phyloP scores from a whole-genome alignment of 2,888 invertebrate genomes.

The Meta bourneti region DNA sequence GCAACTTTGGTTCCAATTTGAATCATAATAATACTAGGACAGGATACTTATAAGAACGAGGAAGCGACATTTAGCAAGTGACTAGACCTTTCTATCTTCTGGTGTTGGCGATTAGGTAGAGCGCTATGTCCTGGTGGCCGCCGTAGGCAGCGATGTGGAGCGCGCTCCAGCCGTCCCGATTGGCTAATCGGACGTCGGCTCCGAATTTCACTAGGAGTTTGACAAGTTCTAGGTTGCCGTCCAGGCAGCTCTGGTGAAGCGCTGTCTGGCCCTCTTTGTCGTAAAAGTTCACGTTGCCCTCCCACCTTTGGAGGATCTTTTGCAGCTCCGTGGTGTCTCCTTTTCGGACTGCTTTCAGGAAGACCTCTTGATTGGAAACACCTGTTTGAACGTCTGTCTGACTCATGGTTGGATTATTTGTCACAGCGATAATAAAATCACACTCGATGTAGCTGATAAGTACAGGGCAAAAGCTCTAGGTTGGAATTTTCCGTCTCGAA shows the following conservation, averaged over 20 bases:
- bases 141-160: slow-evolving; percentile 81
- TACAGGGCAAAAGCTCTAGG: not conserved
- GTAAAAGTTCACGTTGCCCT: slow-evolving; percentile 81
- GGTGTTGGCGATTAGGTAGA: slow-evolving; percentile 79
- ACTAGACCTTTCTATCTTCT: slow-evolving; percentile 68
- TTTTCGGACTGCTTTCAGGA: slow-evolving; percentile 80
- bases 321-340: slow-evolving; percentile 80
- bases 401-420: slow-evolving; percentile 46
- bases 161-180: slow-evolving; percentile 81
- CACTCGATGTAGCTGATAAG: not conserved
- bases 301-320: slow-evolving; percentile 80
- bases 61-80: slow-evolving; percentile 44
- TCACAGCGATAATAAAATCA: not conserved
- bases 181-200: slow-evolving; percentile 81
- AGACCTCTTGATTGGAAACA: slow-evolving; percentile 79
- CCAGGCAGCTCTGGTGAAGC: slow-evolving; percentile 80
- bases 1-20: slow-evolving; percentile 30
- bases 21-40: slow-evolving; percentile 60
- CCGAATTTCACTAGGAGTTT: slow-evolving; percentile 81
- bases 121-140: slow-evolving; percentile 81
- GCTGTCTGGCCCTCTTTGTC: slow-evolving; percentile 81
- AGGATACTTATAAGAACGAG: slow-evolving; percentile 25
- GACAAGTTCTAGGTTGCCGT: slow-evolving; percentile 81
- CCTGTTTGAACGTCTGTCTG: slow-evolving; percentile 68
- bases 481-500: not conserved